phyloP scores from a whole-genome alignment of 2,113 vertebrate species.

The Anolis sagrei region DNA sequence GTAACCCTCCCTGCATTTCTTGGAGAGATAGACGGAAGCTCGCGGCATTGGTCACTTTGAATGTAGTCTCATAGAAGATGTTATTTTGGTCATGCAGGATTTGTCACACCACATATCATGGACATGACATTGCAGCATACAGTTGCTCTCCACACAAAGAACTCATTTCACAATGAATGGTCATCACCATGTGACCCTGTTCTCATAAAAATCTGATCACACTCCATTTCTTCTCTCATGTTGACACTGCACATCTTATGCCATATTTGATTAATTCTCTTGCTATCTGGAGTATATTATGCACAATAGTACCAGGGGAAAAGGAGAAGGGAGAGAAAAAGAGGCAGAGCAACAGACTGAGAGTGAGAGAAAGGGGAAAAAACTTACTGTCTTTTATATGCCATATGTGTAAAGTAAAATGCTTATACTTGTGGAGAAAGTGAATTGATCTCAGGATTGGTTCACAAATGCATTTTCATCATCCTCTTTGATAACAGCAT shows the following conservation, averaged over 20 bases:
- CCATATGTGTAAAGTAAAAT: neutral
- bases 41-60: constrained; percentile 2
- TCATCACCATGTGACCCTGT: constrained; percentile 12
- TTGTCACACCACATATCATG: neutral
- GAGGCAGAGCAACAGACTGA: neutral
- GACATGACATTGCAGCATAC: neutral
- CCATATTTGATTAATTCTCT: constrained; percentile 19
- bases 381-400: neutral
- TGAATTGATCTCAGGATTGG: neutral
- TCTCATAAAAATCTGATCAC: constrained; percentile 9
- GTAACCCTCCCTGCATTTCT: neutral
- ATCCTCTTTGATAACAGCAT: neutral
- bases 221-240: constrained; percentile 10
- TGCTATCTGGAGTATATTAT: neutral
- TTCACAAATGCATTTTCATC: neutral
- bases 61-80: neutral
- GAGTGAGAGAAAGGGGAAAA: neutral
- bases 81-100: neutral
- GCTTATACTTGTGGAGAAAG: neutral
- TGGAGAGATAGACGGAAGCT: neutral
- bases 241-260: neutral
- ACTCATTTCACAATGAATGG: constrained; percentile 12
- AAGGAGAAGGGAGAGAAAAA: neutral
- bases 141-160: neutral
- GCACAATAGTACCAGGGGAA: neutral